Percentiles rank a stretch among this genome's conserved stretches.
Evolutionary conservation across 2,797 vertebrate species (phyloP).

Genomic region (Buphagus erythrorhynchus): DNA sequence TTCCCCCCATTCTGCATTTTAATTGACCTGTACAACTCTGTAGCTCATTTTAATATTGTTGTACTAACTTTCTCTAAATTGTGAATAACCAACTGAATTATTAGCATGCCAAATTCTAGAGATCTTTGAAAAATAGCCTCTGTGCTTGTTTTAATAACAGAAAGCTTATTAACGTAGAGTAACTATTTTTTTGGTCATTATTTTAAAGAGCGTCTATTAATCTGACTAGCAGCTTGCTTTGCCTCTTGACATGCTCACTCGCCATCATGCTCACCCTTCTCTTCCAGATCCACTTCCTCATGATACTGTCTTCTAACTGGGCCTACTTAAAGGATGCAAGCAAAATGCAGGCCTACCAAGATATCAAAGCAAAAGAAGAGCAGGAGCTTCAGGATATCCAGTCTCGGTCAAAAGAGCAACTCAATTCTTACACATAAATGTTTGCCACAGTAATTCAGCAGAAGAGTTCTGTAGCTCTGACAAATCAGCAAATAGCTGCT

Average conservation of each 20-base stretch:
- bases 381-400: slow-evolving; percentile 99
- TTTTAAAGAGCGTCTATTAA: slow-evolving; percentile 76
- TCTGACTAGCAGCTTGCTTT: slow-evolving; percentile 92
- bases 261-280: slow-evolving; percentile 98
- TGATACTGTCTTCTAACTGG: slow-evolving; percentile 99
- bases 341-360: slow-evolving; percentile 99
- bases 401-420: slow-evolving; percentile 98
- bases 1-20: slow-evolving; percentile 53
- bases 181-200: slow-evolving; percentile 62
- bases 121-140: slow-evolving; percentile 47
- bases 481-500: slow-evolving; percentile 83
- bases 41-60: slow-evolving; percentile 44
- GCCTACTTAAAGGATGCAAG: slow-evolving; percentile 99
- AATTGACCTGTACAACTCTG: slow-evolving; percentile 30
- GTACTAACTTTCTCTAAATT: slow-evolving; percentile 75
- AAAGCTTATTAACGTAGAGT: slow-evolving; percentile 70
- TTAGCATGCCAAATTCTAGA: slow-evolving; percentile 71
- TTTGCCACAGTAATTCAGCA: slow-evolving; percentile 81
- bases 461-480: slow-evolving; percentile 83
- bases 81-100: slow-evolving; percentile 62
- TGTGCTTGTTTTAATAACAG: slow-evolving; percentile 64
- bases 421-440: slow-evolving; percentile 97
- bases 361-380: slow-evolving; percentile 99
- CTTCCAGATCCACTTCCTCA: slow-evolving; percentile 99
- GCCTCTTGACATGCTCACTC: slow-evolving; percentile 95